Conservation (phyloP, 2,113 vertebrate genomes). For the Sinocyclocheilus grahami region DNA sequence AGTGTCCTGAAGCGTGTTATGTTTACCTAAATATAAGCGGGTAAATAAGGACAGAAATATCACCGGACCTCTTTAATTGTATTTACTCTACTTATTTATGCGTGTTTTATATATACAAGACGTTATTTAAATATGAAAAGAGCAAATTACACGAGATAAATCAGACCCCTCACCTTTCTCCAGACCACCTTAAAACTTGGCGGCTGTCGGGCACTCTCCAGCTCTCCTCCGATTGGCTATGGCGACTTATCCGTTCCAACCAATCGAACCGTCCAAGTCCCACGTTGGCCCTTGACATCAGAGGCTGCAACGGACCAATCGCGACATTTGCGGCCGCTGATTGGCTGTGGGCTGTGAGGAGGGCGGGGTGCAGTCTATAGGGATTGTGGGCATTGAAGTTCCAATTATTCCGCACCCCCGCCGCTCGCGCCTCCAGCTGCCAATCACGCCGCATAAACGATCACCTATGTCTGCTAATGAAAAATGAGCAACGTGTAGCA, state of each 20-base stretch:
- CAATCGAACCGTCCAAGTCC: slow-evolving; percentile 63
- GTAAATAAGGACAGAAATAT: not conserved
- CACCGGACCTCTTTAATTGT: not conserved
- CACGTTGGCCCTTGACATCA: slow-evolving; percentile 76
- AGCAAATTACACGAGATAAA: not conserved
- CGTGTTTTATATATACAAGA: not conserved
- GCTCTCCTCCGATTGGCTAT: slow-evolving; percentile 63
- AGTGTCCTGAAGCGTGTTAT: not conserved
- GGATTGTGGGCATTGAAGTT: slow-evolving; percentile 84
- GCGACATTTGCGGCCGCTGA: slow-evolving; percentile 45
- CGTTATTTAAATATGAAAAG: slow-evolving; percentile 19
- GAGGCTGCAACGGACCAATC: slow-evolving; percentile 60
- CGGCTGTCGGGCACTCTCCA: slow-evolving; percentile 46
- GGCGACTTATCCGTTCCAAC: slow-evolving; percentile 1
- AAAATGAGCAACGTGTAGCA: slow-evolving; percentile 40
- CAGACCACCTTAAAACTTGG: slow-evolving; percentile 76
- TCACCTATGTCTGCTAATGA: slow-evolving; percentile 58
- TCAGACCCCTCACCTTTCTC: not conserved
- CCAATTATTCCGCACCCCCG: slow-evolving; percentile 74
- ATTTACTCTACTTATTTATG: not conserved
- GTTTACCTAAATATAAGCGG: not conserved
- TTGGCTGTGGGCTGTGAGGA: slow-evolving; percentile 59
- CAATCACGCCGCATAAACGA: slow-evolving; percentile 78
- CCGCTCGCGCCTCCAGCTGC: slow-evolving; percentile 59
- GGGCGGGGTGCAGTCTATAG: slow-evolving; percentile 68